These are phyloP conservation scores for Trididemnum nubilum DNA, from an alignment of 23 tunicate species.

Conservation along the genomic window DNA sequence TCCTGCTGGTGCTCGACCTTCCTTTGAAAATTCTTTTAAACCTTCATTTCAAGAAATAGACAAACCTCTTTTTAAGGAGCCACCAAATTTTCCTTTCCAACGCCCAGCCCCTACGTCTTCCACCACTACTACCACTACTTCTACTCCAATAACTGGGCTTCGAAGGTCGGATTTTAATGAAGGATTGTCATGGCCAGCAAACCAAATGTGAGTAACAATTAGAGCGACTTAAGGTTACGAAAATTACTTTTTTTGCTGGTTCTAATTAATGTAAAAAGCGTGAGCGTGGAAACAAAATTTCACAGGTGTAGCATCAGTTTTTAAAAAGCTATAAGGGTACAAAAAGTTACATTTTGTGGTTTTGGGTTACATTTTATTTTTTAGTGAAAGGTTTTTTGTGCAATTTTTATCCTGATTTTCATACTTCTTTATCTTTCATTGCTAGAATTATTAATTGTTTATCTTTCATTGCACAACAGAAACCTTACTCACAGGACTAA, in stretches of 20 bases:
- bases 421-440: neutral
- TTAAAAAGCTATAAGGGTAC: neutral
- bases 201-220: conserved; percentile 7
- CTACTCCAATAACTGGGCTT: conserved; percentile 9
- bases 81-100: too few relatives aligned
- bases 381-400: neutral
- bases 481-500: too few relatives aligned
- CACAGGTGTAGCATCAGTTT: neutral
- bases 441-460: too few relatives aligned
- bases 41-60: too few relatives aligned
- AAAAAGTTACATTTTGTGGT: neutral
- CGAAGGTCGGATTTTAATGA: conserved; percentile 31
- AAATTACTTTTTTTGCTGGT: neutral
- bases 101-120: too few relatives aligned
- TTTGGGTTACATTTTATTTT: neutral
- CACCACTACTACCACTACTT: conserved; percentile 22
- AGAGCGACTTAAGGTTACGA: neutral
- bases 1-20: neutral
- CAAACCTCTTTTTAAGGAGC: too few relatives aligned
- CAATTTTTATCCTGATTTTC: neutral
- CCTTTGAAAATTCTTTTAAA: too few relatives aligned
- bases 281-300: neutral
- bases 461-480: too few relatives aligned
- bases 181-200: conserved; percentile 39
- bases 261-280: neutral